phyloP scores from a whole-genome alignment of 2,797 vertebrate species.

The Natrix natrix region DNA sequence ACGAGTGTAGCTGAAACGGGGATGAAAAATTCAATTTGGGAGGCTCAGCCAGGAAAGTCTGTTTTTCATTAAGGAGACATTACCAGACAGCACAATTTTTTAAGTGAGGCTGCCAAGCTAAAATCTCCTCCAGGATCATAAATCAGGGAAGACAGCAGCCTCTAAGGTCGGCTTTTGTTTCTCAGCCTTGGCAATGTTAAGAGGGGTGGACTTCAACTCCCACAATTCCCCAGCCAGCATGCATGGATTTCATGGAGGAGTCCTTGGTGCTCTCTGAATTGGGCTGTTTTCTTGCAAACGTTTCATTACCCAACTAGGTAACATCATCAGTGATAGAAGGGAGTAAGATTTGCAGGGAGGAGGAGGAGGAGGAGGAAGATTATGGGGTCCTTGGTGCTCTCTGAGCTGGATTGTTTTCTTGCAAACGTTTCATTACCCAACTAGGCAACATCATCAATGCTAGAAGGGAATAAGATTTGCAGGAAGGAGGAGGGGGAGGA shows the following conservation, averaged over 20 bases:
- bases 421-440: too few species aligned
- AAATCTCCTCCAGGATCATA: neutral
- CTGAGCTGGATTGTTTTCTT: too few species aligned
- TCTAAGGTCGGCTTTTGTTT: neutral
- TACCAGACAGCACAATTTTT: slow-evolving; percentile 24
- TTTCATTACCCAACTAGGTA: too few species aligned
- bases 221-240: neutral
- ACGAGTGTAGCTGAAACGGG: rapidly evolving
- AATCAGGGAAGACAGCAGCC: neutral
- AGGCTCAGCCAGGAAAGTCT: slow-evolving; percentile 31
- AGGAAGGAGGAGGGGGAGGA: too few species aligned
- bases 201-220: neutral
- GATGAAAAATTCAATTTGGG: slow-evolving; percentile 5
- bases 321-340: too few species aligned
- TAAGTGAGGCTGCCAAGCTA: slow-evolving; percentile 17
- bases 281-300: too few species aligned
- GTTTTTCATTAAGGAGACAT: slow-evolving; percentile 47
- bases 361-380: too few species aligned
- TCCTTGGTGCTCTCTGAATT: too few species aligned
- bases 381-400: too few species aligned
- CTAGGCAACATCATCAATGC: too few species aligned
- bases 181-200: neutral
- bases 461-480: too few species aligned
- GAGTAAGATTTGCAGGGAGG: too few species aligned
- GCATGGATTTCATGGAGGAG: neutral